Evolutionary conservation across 2,888 invertebrate species (phyloP).

Genomic region (Agrotis ipsilon): DNA sequence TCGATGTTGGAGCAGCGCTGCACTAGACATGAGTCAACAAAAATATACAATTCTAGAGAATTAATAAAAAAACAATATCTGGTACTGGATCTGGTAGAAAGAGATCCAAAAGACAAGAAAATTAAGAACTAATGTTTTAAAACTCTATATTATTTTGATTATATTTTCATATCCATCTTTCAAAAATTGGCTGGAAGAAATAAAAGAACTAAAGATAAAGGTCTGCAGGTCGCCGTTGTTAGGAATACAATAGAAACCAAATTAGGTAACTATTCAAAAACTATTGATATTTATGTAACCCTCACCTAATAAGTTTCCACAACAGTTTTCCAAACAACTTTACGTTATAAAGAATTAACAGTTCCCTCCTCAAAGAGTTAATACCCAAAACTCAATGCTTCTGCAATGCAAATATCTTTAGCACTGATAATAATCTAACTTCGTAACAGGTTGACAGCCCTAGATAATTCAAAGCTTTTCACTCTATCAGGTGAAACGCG

Average conservation of each 20-base stretch:
- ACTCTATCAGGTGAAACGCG: conserved; percentile 67
- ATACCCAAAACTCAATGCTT: conserved; percentile 34
- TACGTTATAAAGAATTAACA: background rate
- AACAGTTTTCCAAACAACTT: background rate
- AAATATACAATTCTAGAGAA: too few species aligned
- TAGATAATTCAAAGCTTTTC: conserved; percentile 63
- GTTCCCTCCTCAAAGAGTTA: background rate
- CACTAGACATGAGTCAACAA: too few species aligned
- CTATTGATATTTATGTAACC: too few species aligned
- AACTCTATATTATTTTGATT: too few species aligned
- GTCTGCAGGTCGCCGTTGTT: background rate
- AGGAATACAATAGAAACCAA: background rate
- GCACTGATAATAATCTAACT: conserved; percentile 47
- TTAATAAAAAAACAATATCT: too few species aligned
- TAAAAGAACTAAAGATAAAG: background rate
- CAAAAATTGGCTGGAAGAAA: background rate
- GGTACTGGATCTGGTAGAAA: too few species aligned
- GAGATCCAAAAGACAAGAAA: too few species aligned
- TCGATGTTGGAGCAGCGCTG: too few species aligned
- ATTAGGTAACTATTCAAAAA: background rate
- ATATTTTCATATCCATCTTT: background rate
- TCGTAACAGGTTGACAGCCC: conserved; percentile 52
- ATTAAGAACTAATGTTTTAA: too few species aligned
- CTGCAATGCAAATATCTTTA: conserved; percentile 29
- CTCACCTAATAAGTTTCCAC: background rate